Evolutionary conservation across 1,140 invertebrate genomes (phyloP).

Genomic region (Melanaphis sacchari): DNA sequence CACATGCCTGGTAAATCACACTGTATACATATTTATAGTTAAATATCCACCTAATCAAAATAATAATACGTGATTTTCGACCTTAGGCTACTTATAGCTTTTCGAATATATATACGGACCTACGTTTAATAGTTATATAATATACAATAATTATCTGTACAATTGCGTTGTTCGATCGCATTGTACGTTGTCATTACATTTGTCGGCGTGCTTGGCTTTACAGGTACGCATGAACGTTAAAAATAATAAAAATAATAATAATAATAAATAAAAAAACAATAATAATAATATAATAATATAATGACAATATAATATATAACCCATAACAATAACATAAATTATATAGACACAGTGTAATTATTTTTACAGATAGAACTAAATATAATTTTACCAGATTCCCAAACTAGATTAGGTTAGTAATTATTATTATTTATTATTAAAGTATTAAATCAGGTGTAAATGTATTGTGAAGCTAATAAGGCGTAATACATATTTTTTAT

Average conservation of each 20-base stretch:
- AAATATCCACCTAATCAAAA: slow-evolving; percentile 30
- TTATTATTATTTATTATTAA: too few species aligned
- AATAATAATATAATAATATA: slow-evolving; percentile 6
- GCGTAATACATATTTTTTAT: background rate
- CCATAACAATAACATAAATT: background rate
- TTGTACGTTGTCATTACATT: slow-evolving; percentile 21
- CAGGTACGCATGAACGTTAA: slow-evolving; percentile 25
- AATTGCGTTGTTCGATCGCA: slow-evolving; percentile 34
- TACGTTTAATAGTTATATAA: slow-evolving; percentile 21
- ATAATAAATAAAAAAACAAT: background rate
- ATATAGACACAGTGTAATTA: background rate
- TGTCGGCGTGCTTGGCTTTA: slow-evolving; percentile 48
- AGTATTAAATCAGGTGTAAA: too few species aligned
- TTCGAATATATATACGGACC: slow-evolving; percentile 13
- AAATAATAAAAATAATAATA: background rate
- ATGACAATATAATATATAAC: background rate
- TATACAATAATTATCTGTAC: background rate
- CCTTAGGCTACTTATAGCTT: slow-evolving; percentile 20
- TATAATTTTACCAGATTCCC: background rate
- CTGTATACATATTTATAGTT: background rate
- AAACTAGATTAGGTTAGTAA: too few species aligned
- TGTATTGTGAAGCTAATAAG: background rate
- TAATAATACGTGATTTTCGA: slow-evolving; percentile 7
- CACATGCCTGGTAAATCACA: background rate
- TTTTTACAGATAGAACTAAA: background rate